Base-by-base conservation (phyloP, 2,797 vertebrate genomes). In the Fistularia tabacaria region DNA sequence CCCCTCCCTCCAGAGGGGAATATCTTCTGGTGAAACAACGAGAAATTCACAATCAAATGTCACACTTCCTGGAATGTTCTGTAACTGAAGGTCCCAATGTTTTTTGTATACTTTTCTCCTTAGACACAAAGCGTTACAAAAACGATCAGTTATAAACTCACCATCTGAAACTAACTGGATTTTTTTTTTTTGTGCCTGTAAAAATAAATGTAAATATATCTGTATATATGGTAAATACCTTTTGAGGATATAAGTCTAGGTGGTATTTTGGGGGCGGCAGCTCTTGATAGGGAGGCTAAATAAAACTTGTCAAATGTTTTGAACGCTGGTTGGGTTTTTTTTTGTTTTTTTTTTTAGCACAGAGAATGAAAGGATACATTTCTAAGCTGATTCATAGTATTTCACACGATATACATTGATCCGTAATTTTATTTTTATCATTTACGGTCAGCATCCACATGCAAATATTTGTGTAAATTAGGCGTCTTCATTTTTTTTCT, bases 141-240 rank as follows among this genome's bases (percentile, higher is more conserved):
- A 42, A 25, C 25, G 48, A 54, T 63, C 54, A 47, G 49, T 54
- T 51, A n/a, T 49, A 37, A 37, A 46, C 44, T 66, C 44, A 57
- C 46, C 74, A 64, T 81, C 43, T 71, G 57, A n/a, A 42, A 63
- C 52, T 41, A 74, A 56, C 49, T 70, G 51, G 46, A 64, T 57
- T 3, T 36, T 62, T 74, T 62, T 74, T 51, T 78, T 61, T 42
- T 81, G 72, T 84, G 72, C 59, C 62, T 91, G 84, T 87, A 86
- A 85, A 80, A 55, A 70, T 25, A 81, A 14, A 57, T 91, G 85
- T 90, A 88, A 82, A 88, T 90, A 85, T 77, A 63, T 87, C 54
- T 88, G 83, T 86, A 79, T 77, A 87, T 87, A 79, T 87, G 64
- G 81, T 68, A 66, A 77, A 81, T 66, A 77, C 56, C 70, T 6